Conservation (phyloP, 2,888 invertebrate genomes). For the Philereme vetulata region DNA sequence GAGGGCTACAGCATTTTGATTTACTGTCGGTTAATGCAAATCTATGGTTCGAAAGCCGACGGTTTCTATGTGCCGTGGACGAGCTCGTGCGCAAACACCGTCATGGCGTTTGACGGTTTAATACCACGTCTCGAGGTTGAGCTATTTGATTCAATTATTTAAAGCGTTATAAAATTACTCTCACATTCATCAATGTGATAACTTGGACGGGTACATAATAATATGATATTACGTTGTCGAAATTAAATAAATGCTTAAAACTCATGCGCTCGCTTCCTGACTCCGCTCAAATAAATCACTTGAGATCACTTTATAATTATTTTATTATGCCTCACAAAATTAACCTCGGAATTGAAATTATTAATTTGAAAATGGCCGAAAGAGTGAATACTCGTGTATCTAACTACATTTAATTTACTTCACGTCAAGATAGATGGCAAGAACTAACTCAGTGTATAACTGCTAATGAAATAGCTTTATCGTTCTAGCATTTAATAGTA, state of each 20-base stretch:
- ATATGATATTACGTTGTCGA: conserved; percentile 30
- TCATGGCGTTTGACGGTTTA: conserved; percentile 50
- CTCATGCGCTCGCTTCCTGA: conserved; percentile 36
- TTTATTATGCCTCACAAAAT: not conserved
- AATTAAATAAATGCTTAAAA: conserved; percentile 26
- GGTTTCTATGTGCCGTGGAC: conserved; percentile 47
- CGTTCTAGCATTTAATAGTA: conserved; percentile 7
- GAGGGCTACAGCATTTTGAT: conserved; percentile 64
- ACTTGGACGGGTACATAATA: conserved; percentile 30
- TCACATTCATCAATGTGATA: conserved; percentile 51
- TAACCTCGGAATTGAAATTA: not conserved
- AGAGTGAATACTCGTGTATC: conserved; percentile 7
- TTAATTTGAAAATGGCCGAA: not conserved
- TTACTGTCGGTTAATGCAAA: conserved; percentile 74
- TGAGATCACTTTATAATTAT: conserved; percentile 11
- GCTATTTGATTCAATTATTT: conserved; percentile 64
- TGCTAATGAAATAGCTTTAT: conserved; percentile 9
- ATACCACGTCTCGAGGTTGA: conserved; percentile 49
- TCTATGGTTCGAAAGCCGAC: conserved; percentile 63
- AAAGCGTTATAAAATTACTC: conserved; percentile 51
- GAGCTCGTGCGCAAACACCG: conserved; percentile 41
- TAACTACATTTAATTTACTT: conserved; percentile 4
- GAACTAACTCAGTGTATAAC: conserved; percentile 8
- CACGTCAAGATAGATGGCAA: not conserved
- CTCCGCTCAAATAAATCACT: conserved; percentile 19